Evolutionary conservation across 1,140 invertebrate genomes (phyloP), one percentile per base, ranked within the genome.

Genomic region (Yoshiicerus persimilis): DNA sequence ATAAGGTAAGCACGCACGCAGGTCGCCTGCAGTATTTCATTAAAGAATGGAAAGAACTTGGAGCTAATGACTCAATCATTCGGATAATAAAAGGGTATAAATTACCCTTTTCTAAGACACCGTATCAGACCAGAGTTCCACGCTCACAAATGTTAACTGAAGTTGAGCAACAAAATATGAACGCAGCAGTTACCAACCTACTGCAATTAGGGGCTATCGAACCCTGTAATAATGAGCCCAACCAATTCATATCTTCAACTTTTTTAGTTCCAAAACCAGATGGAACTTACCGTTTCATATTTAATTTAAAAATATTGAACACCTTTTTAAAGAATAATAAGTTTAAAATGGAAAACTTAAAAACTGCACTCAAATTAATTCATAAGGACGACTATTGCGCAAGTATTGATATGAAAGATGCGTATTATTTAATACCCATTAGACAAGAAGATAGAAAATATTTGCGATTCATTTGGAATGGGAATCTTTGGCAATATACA

Each of bases 341-440:
- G 84, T 90, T 90, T 23, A 90, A 90, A 70, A 88, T 90, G 86
- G 87, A 90, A 41, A 88, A 86, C n/a, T 38, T 75, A 2, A 88
- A 39, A 13, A 80, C 32, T 0, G 86, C 84, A 4, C n/a, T n/a
- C n/a, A n/a, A n/a, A n/a, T n/a, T n/a, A n/a, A n/a, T n/a, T n/a
- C n/a, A n/a, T n/a, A n/a, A n/a, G n/a, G n/a, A n/a, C n/a, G n/a
- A n/a, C n/a, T n/a, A n/a, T n/a, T n/a, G n/a, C n/a, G n/a, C n/a
- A n/a, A n/a, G n/a, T n/a, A n/a, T n/a, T n/a, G n/a, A 90, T 41
- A 30, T 90, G 2, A 80, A 89, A n/a, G 89, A 89, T 41, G 89
- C 89, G 0, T 90, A 89, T 62, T 66, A 87, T 62, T 62, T 87
- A 20, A 86, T 90, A 27, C 86, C 87, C n/a, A 62, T 90, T 38